Conservation (phyloP, 30 jellyfish, hydroid and myxozoan genomes). For the Euphysa ruthae region DNA sequence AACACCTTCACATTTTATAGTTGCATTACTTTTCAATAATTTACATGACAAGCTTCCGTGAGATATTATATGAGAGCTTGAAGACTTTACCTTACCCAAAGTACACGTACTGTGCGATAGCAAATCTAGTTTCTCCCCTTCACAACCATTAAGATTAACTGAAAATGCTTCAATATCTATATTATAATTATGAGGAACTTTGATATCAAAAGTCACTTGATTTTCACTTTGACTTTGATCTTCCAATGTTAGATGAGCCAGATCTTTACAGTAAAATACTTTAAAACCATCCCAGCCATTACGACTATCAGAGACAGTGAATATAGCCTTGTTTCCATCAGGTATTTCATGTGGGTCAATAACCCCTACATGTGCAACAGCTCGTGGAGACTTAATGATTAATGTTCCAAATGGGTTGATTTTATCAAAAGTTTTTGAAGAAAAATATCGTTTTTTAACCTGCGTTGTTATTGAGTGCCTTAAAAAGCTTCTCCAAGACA, state of each 20-base stretch:
- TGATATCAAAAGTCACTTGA: neutral
- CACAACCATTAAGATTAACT: neutral
- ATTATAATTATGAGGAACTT: conserved; percentile 14
- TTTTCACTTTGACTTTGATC: neutral
- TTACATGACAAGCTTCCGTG: conserved; percentile 10
- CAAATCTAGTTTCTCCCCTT: conserved; percentile 1
- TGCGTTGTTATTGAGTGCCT: too few relatives aligned
- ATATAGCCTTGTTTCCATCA: conserved; percentile 13
- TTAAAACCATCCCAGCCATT: neutral
- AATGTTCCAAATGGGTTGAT: conserved; percentile 11
- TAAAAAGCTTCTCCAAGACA: too few relatives aligned
- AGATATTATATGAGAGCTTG: neutral
- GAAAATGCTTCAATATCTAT: neutral
- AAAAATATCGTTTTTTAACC: too few relatives aligned
- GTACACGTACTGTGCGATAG: conserved; percentile 10
- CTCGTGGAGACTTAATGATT: neutral
- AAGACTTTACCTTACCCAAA: conserved; percentile 20
- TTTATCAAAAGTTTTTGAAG: too few relatives aligned
- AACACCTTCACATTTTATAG: neutral
- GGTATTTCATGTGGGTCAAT: conserved; percentile 31
- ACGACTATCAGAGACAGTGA: conserved; percentile 9
- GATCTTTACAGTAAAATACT: neutral
- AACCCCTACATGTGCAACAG: neutral
- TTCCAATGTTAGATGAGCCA: neutral
- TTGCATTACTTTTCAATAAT: conserved; percentile 3